Percentiles rank a stretch among this genome's conserved stretches.
phyloP scores from a whole-genome alignment of 2,113 vertebrate species.

The Scomber japonicus region DNA sequence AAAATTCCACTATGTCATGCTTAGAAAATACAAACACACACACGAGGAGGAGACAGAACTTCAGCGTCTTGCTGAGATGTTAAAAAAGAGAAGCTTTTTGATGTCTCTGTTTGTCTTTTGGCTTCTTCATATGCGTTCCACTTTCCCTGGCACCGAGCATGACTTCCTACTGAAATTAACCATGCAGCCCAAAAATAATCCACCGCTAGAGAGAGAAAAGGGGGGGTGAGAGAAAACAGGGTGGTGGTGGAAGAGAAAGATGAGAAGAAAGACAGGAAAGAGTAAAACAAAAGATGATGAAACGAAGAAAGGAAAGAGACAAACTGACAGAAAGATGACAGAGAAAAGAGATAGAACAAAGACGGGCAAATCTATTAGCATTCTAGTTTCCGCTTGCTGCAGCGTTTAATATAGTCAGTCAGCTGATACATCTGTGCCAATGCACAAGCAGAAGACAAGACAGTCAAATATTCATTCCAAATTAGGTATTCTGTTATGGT shows the following conservation, averaged over 20 bases:
- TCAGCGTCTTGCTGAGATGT: conserved; percentile 55
- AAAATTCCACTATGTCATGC: background rate
- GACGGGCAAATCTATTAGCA: conserved; percentile 26
- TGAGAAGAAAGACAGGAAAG: background rate
- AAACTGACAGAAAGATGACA: conserved; percentile 23
- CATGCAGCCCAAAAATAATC: conserved; percentile 81
- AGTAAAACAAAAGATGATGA: conserved; percentile 13
- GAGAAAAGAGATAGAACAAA: conserved; percentile 19
- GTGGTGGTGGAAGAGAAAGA: conserved; percentile 1
- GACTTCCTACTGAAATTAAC: conserved; percentile 81
- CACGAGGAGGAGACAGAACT: conserved; percentile 13
- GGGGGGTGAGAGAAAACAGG: conserved; percentile 12
- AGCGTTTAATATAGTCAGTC: conserved; percentile 23
- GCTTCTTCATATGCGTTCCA: conserved; percentile 73
- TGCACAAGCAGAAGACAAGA: conserved; percentile 25
- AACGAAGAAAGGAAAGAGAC: background rate
- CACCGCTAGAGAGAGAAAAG: conserved; percentile 56
- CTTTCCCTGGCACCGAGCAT: conserved; percentile 75
- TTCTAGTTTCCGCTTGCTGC: conserved; percentile 28
- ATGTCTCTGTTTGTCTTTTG: conserved; percentile 75
- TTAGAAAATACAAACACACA: background rate
- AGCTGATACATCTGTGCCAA: conserved; percentile 23
- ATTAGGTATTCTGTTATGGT: conserved; percentile 12
- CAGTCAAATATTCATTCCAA: conserved; percentile 42
- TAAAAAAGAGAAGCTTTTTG: conserved; percentile 62